phyloP scores from a whole-genome alignment of 2,888 invertebrate genomes.

The Heteromurus nitidus region DNA sequence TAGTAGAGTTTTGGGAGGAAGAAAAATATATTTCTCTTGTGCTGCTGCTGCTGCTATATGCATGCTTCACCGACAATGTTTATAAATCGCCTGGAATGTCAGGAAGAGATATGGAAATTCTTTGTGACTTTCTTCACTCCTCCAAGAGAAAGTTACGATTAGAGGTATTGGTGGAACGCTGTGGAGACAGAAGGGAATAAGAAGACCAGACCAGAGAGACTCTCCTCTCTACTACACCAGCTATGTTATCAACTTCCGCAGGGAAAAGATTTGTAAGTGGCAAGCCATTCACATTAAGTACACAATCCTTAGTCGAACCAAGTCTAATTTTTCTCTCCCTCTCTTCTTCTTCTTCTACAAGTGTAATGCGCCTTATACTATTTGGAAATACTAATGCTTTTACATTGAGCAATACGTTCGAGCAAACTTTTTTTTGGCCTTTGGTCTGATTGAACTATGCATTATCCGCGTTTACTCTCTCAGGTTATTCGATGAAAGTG shows the following conservation, averaged over 20 bases:
- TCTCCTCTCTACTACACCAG: not conserved
- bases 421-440: not conserved
- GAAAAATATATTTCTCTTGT: not conserved
- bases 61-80: not conserved
- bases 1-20: not conserved
- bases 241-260: not conserved
- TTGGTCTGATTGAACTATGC: too few species aligned
- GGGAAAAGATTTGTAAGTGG: slow-evolving; percentile 4
- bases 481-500: too few species aligned
- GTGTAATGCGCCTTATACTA: not conserved
- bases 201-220: not conserved
- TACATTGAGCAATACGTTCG: not conserved
- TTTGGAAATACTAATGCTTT: not conserved
- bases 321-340: not conserved
- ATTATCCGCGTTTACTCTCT: too few species aligned
- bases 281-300: not conserved
- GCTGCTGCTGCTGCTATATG: not conserved
- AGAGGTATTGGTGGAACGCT: not conserved
- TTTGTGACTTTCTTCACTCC: slow-evolving; percentile 42
- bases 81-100: slow-evolving; percentile 35
- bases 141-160: not conserved
- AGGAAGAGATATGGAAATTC: slow-evolving; percentile 40
- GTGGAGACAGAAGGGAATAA: not conserved
- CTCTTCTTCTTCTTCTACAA: not conserved
- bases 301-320: not conserved